A percentile compares a stretch with the other conserved stretches of the same genome.
phyloP scores from a whole-genome alignment of 2,113 vertebrate species.

The Strix uralensis region DNA sequence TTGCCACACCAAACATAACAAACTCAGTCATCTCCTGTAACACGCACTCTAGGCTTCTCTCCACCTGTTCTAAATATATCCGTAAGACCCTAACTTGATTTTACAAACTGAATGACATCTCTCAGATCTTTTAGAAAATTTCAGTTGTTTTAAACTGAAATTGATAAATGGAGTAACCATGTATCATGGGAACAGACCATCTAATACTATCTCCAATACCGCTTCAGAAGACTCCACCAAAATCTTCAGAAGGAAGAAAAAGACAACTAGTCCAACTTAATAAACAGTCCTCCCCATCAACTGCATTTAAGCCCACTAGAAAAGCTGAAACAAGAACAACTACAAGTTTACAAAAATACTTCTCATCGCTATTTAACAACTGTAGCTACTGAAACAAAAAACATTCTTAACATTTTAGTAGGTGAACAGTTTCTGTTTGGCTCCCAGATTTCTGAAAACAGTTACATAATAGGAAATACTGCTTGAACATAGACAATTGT shows the following conservation, averaged over 20 bases:
- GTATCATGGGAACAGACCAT: accelerated
- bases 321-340: neutral
- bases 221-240: neutral
- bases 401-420: neutral
- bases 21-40: neutral
- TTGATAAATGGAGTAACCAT: neutral
- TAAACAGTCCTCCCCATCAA: neutral
- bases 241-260: neutral
- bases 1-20: neutral
- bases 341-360: neutral
- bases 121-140: neutral
- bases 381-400: neutral
- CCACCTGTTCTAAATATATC: neutral
- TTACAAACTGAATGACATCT: neutral
- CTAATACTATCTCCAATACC: neutral
- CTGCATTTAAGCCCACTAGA: neutral
- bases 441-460: neutral
- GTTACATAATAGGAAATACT: neutral
- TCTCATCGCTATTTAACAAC: neutral
- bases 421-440: neutral
- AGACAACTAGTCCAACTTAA: neutral
- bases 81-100: neutral
- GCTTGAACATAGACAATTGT: neutral
- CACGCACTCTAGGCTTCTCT: neutral
- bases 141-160: neutral